These are phyloP conservation scores for Phylloscopus trochiloides DNA, from an alignment of 2,113 vertebrate genomes.

Conservation along the genomic window DNA sequence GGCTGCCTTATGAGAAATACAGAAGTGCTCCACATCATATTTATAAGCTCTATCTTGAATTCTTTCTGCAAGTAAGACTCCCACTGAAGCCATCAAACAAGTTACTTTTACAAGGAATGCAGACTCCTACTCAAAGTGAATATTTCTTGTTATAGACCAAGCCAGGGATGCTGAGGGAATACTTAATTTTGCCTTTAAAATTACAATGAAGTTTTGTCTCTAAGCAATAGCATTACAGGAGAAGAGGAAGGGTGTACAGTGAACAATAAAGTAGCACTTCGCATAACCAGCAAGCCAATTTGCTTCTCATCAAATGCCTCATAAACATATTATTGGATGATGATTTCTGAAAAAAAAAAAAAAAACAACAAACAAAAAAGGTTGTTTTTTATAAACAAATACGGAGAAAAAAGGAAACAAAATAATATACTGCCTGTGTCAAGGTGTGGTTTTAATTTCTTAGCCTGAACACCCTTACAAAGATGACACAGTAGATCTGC, in stretches of 20 bases:
- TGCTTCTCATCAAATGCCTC: background rate
- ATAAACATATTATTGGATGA: background rate
- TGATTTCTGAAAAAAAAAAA: background rate
- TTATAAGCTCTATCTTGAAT: background rate
- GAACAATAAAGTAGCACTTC: background rate
- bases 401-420: background rate
- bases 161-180: background rate
- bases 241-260: background rate
- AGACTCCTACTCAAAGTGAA: slow-evolving; percentile 18
- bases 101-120: slow-evolving; percentile 13
- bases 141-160: slow-evolving; percentile 11
- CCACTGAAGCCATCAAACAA: slow-evolving; percentile 18
- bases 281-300: background rate
- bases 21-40: background rate
- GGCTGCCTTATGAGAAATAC: background rate
- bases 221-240: background rate
- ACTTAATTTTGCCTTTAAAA: background rate
- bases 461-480: background rate
- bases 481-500: rapidly evolving
- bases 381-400: background rate
- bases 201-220: background rate
- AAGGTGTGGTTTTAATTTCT: background rate
- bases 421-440: rapidly evolving
- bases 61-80: background rate
- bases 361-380: background rate